Evolutionary conservation across 1,140 invertebrate genomes (phyloP), one percentile per base, ranked within the genome.

Genomic region (Berghia stephanieae): DNA sequence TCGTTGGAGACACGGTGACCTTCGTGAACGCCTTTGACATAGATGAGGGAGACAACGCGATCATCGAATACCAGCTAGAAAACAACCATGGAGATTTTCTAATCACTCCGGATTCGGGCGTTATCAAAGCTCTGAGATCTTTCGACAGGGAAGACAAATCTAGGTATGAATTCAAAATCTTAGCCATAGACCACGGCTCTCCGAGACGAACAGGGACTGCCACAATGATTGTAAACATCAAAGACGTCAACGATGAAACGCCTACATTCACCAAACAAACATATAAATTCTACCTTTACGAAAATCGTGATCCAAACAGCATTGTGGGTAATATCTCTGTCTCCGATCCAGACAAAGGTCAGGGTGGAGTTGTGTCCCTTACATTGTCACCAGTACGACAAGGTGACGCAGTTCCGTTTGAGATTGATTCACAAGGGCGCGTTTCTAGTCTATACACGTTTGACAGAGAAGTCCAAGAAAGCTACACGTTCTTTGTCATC

Each of bases 401-500:
- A 21, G 6, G 36, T 40, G 21, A 55, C 44, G 6, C 75, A 75
- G 31, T 63, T 16, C 75, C 80, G 31, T 75, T 77, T 52, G 16
- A 68, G 5, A 27, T 79, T n/a, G n/a, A n/a, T 43, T 18, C 36
- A 10, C 44, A 77, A 6, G 80, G 80, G 52, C 42, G 69, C 13
- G 46, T 82, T 27, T 46, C 67, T 13, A 67, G 52, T 27, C 55
- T 46, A 0, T 46, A n/a, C 10, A 21, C 18, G 21, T 90, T 98
- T 67, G 96, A 98, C 88, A 91, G 96, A 78, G 96, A 99, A 91
- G 92, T 90, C 78, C 93, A 69, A 89, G 92, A 0, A 92, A 87
- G 92, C 52, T 98, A 97, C 88, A 92, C 93, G 85, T 93, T 99
- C 78, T 91, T 92, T 77, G 93, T 98, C 0, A 91, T 96, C 21